Evolutionary conservation across 2,888 invertebrate species (phyloP).

Genomic region (Darwinula stevensoni): DNA sequence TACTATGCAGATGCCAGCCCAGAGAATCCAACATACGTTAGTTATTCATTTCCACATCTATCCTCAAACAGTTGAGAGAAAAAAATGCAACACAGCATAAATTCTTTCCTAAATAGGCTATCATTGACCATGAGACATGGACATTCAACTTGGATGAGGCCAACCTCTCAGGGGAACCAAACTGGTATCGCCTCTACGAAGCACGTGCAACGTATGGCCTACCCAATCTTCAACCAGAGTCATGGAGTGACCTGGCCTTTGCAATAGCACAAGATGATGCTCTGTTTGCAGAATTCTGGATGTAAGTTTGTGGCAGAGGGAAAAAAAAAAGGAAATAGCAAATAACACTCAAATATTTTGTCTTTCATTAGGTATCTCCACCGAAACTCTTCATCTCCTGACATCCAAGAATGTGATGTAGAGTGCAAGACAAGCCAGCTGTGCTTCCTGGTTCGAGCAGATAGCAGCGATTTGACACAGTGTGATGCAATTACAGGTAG

Average conservation of each 20-base stretch:
- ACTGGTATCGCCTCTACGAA: constrained; percentile 17
- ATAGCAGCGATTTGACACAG: not conserved
- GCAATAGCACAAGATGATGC: constrained; percentile 8
- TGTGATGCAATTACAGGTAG: no score
- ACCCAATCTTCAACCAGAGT: no score
- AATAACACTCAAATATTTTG: not conserved
- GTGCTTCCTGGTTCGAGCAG: not conserved
- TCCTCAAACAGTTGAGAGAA: no score
- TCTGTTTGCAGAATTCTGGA: not conserved
- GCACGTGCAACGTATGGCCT: no score
- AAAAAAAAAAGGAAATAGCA: not conserved
- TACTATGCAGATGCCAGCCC: constrained; percentile 21
- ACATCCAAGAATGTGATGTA: not conserved
- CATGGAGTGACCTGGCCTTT: no score
- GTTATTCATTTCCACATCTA: no score
- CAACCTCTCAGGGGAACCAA: constrained; percentile 12
- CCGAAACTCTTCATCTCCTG: not conserved
- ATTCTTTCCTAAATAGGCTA: constrained; percentile 10
- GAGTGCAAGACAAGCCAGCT: not conserved
- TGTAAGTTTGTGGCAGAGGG: not conserved
- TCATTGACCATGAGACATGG: constrained; percentile 18
- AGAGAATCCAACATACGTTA: constrained; percentile 11
- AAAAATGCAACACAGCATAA: no score
- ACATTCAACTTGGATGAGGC: constrained; percentile 17
- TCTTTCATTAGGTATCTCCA: not conserved